These are phyloP conservation scores for Megaceryle torquata DNA, from an alignment of 2,113 vertebrate genomes.

Conservation along the genomic window DNA sequence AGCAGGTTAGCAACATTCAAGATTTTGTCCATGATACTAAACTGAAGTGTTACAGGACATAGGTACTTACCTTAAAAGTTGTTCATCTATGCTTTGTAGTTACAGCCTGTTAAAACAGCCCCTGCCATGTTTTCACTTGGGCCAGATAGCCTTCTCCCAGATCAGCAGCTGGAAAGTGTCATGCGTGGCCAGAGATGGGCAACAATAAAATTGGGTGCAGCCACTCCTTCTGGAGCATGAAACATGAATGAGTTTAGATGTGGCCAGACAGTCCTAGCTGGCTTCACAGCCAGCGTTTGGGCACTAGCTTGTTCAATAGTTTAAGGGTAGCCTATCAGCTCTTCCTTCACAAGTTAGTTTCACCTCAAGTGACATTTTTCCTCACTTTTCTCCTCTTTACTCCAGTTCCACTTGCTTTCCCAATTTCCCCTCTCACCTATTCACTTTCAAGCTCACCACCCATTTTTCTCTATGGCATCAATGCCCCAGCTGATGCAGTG, in stretches of 20 bases:
- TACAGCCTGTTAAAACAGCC: neutral
- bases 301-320: neutral
- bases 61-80: neutral
- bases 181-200: neutral
- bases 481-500: fast-evolving
- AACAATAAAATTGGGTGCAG: neutral
- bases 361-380: neutral
- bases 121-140: neutral
- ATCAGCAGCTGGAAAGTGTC: neutral
- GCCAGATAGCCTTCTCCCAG: neutral
- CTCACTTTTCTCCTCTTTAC: neutral
- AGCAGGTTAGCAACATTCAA: neutral
- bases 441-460: neutral
- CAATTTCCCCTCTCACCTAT: neutral
- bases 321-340: neutral
- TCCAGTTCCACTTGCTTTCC: neutral
- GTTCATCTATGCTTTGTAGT: neutral
- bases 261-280: neutral
- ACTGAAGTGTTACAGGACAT: neutral
- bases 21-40: neutral
- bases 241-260: neutral
- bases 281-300: neutral
- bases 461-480: neutral
- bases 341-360: neutral
- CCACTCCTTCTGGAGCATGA: neutral